Evolutionary conservation across 2,113 vertebrate species (phyloP).

Genomic region (Sula dactylatra): DNA sequence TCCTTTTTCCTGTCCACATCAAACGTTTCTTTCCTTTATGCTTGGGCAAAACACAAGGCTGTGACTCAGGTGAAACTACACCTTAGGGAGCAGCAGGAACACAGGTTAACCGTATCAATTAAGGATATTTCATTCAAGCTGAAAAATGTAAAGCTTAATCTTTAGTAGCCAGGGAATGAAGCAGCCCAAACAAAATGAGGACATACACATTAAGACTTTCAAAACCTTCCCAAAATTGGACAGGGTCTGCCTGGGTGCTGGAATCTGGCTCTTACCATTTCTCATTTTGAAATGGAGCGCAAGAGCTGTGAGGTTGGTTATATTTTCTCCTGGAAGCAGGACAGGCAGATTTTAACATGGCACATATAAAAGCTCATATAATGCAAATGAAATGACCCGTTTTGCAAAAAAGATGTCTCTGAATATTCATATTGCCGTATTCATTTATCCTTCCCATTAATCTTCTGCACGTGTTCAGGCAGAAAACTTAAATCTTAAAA

Average conservation of each 20-base stretch:
- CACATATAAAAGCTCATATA: not conserved
- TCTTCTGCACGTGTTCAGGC: not conserved
- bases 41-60: not conserved
- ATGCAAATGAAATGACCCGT: not conserved
- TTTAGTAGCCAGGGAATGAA: not conserved
- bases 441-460: not conserved
- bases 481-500: not conserved
- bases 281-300: not conserved
- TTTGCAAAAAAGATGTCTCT: not conserved
- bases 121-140: not conserved
- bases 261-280: not conserved
- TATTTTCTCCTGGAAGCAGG: not conserved
- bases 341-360: not conserved
- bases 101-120: not conserved
- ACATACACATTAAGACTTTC: not conserved
- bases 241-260: not conserved
- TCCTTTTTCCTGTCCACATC: not conserved
- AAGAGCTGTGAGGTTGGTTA: not conserved
- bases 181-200: not conserved
- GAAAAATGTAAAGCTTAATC: not conserved
- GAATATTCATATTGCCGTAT: not conserved
- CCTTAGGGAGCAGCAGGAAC: not conserved
- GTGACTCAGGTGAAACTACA: not conserved
- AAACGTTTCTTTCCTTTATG: not conserved
- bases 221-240: constrained; percentile 17